Conservation (phyloP, 2,888 invertebrate genomes). For the Digitonthophagus gazella region DNA sequence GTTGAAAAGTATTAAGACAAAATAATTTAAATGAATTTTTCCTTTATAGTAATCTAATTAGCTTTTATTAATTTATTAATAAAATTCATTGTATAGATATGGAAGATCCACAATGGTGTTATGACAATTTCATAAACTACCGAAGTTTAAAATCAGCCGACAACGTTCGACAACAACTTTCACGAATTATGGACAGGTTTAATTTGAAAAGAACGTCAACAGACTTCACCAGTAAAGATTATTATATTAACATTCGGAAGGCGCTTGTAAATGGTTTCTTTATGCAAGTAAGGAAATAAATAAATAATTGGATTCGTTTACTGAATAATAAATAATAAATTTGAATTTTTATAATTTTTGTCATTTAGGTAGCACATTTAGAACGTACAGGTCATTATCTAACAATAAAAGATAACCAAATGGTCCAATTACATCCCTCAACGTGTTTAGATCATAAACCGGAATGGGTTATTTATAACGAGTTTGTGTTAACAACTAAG, state of each 20-base stretch:
- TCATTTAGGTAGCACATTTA: constrained; percentile 84
- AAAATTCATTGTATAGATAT: constrained; percentile 65
- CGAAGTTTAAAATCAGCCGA: constrained; percentile 97
- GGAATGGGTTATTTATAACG: constrained; percentile 99
- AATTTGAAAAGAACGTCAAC: constrained; percentile 91
- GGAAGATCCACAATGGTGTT: constrained; percentile 99
- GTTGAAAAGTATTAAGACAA: neutral
- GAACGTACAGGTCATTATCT: constrained; percentile 98
- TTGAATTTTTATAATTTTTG: neutral
- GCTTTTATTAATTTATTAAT: too few species aligned
- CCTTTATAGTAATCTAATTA: constrained; percentile 3
- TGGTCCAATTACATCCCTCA: constrained; percentile 97
- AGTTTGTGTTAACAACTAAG: constrained; percentile 98
- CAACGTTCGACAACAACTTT: constrained; percentile 95
- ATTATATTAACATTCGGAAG: constrained; percentile 98
- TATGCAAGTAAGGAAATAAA: constrained; percentile 79
- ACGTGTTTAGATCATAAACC: constrained; percentile 99
- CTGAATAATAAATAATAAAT: too few species aligned
- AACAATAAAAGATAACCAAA: constrained; percentile 99
- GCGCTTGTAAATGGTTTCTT: constrained; percentile 98
- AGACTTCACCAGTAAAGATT: constrained; percentile 97
- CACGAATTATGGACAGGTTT: constrained; percentile 98
- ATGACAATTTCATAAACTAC: constrained; percentile 99
- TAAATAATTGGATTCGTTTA: neutral
- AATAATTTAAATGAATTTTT: neutral